A percentile compares a stretch with the other conserved stretches of the same genome.
Conservation (phyloP, 2,113 vertebrate species). For the Meriones unguiculatus region DNA sequence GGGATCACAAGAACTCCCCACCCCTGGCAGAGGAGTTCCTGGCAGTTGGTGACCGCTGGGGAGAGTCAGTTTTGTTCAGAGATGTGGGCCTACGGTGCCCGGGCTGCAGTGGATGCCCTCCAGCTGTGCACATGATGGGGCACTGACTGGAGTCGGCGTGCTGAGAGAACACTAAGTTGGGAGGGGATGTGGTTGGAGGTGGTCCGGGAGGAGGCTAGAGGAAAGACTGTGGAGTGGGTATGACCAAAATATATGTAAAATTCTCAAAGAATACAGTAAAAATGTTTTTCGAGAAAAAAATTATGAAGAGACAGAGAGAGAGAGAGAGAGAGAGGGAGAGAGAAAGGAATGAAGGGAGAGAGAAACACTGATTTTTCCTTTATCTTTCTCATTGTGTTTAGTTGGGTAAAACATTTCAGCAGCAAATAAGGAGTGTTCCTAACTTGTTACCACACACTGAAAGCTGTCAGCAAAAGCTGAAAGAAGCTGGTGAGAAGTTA, state of each 20-base stretch:
- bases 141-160: neutral
- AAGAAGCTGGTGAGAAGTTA: conserved; percentile 25
- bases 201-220: neutral
- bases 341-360: neutral
- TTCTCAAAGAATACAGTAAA: neutral
- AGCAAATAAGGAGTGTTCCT: neutral
- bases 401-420: neutral
- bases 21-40: neutral
- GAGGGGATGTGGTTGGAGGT: neutral
- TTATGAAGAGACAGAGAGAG: neutral
- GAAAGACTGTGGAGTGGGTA: neutral
- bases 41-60: neutral
- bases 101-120: too few relatives aligned
- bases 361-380: neutral
- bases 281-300: neutral
- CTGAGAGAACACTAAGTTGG: neutral
- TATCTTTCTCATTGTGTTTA: neutral
- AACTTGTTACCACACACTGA: neutral
- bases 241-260: neutral
- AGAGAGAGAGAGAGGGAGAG: too few relatives aligned
- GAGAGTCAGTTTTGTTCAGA: neutral
- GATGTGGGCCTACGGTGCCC: too few relatives aligned
- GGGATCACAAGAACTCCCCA: too few relatives aligned
- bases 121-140: neutral
- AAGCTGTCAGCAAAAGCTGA: neutral